Base-by-base conservation (phyloP, 2,888 invertebrate genomes). In the Drosophila paramelanica region DNA sequence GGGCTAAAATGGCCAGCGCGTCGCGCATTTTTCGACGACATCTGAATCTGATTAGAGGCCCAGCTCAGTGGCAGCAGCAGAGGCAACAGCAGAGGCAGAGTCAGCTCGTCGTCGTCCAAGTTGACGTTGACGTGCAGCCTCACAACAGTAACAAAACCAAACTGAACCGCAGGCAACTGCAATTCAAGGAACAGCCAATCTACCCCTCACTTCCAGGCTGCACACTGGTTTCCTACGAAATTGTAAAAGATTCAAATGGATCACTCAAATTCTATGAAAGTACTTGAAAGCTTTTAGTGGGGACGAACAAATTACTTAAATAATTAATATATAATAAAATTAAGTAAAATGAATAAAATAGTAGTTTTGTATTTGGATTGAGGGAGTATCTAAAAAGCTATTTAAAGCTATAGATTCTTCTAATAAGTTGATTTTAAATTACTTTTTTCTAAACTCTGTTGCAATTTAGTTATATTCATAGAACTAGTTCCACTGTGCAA, bases 11-110 rank as follows among this genome's bases (percentile, higher is more conserved):
- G 88, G 87, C 68, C 72, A 83, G 83, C 74, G 85, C 85, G 88
- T 85, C 88, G 88, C 88, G 81, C 89, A 86, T 86, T 86, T 89
- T 89, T 86, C 89, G 85, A 87, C 85, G 85, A 86, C 85, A 86
- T 86, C 85, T 86, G 85, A 86, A 86, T 86, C 85, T 86, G 85
- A 86, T 89, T 86, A 89, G 88, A 83, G 39, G 43, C 67, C 55
- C 51, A 50, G 31, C 50, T 53, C 43, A 14, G 39, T 60, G 47
- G 23, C 53, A 36, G 38, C 58, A 14, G 39, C 13, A 17, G 17
- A 17, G 17, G 17, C 17, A 17, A 1, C 0, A 17, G 17, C 67
- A 27, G 20, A 13, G 38, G 50, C 56, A 38, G 50, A 53, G 55
- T 47, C 71, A 62, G 41, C 56, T 58, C 65, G 55, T 53, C 52